Percentiles rank a stretch among this genome's conserved stretches.
These are phyloP conservation scores for Eumaeus atala DNA, from an alignment of 1,140 invertebrate species.

Conservation along the genomic window DNA sequence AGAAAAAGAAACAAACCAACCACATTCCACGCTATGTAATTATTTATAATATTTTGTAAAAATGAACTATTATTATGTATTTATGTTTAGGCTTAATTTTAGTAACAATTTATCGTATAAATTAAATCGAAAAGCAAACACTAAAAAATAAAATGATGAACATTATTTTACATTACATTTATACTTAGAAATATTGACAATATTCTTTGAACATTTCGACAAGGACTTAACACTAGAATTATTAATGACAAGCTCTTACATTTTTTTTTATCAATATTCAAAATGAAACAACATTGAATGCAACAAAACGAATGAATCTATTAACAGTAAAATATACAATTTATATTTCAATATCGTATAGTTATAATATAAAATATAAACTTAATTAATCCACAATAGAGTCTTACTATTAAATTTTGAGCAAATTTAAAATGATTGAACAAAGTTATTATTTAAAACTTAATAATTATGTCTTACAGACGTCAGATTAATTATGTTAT, in stretches of 20 bases:
- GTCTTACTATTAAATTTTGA: constrained; percentile 2
- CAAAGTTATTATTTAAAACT: too few relatives aligned
- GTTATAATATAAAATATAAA: constrained; percentile 1
- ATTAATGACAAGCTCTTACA: constrained; percentile 65
- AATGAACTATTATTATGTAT: constrained; percentile 21
- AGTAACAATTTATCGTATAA: constrained; percentile 2
- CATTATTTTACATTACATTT: constrained; percentile 27
- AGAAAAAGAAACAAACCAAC: too few relatives aligned
- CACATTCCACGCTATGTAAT: too few relatives aligned
- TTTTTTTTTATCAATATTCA: constrained; percentile 25
- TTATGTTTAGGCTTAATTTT: constrained; percentile 5
- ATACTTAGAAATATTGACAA: constrained; percentile 59
- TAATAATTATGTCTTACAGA: too few relatives aligned
- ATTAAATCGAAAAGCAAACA: constrained; percentile 16
- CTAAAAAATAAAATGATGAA: constrained; percentile 9
- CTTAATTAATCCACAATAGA: too few relatives aligned
- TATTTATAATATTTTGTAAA: constrained; percentile 8
- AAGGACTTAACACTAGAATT: constrained; percentile 34
- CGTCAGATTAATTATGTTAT: too few relatives aligned
- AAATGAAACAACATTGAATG: constrained; percentile 14
- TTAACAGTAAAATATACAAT: constrained; percentile 9
- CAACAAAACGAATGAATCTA: constrained; percentile 10
- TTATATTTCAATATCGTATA: constrained; percentile 1
- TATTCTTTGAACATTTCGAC: constrained; percentile 58
- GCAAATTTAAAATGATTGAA: background rate